Evolutionary conservation across 2,113 vertebrate species (phyloP).

Genomic region (Colossoma macropomum): DNA sequence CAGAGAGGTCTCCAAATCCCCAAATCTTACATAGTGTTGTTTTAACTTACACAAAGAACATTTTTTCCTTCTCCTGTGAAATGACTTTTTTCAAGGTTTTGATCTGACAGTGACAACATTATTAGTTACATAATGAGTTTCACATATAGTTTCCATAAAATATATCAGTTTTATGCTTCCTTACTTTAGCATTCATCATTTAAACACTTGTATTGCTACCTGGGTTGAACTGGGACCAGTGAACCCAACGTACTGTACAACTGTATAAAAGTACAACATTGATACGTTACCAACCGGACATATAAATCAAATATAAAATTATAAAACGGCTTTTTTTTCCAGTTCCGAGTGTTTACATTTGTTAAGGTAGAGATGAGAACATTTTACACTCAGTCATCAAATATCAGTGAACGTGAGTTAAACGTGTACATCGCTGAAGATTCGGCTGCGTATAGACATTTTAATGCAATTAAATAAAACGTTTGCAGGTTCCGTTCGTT

Average conservation of each 20-base stretch:
- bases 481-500: neutral
- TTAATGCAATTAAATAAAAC: neutral
- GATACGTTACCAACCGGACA: conserved; percentile 59
- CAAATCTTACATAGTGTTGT: too few species aligned
- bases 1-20: too few species aligned
- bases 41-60: too few species aligned
- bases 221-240: conserved; percentile 31
- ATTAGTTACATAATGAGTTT: too few species aligned
- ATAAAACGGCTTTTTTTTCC: conserved; percentile 54
- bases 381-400: conserved; percentile 6
- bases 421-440: neutral
- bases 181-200: neutral
- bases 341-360: conserved; percentile 54
- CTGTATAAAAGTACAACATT: conserved; percentile 63
- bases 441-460: neutral
- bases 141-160: too few species aligned
- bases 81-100: too few species aligned
- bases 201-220: neutral
- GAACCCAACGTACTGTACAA: conserved; percentile 41
- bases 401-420: neutral
- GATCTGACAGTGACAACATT: too few species aligned
- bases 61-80: too few species aligned
- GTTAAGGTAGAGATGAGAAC: conserved; percentile 29
- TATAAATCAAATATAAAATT: conserved; percentile 67
- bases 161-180: too few species aligned